Evolutionary conservation across 2,113 vertebrate species (phyloP), one percentile per base, ranked within the genome.

Genomic region (Pseudorhombus dupliciocellatus): DNA sequence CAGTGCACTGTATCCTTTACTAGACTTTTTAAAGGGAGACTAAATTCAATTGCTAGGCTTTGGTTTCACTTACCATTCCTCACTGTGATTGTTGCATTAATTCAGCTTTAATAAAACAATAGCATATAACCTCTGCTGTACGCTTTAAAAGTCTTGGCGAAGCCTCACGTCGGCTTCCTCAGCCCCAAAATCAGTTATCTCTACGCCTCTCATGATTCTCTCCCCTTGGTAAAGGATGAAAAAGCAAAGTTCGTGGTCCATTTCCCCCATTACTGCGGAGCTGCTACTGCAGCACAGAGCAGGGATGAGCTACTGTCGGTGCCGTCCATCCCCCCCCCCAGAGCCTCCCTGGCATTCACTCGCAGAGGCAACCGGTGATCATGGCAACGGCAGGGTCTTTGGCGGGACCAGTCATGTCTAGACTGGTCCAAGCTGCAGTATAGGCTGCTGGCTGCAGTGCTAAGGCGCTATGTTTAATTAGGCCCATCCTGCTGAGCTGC

Each of bases 391-490:
- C 25, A 46, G 62, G 70, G 82, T 58, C 72, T 80, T 79, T 58
- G 79, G 73, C 58, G 5, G 56, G 78, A 61, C 75, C 70, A 7
- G 60, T 82, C 87, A 59, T 77, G 88, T 89, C 84, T 75, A 80
- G 85, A 85, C 76, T 52, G 48, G 87, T 86, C 83, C 75, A 73
- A 67, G 71, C 80, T 83, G 84, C 72, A 66, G 83, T 28, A 20
- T 18, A 70, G 84, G 77, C 70, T 76, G 70, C 73, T 85, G 79
- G 86, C 78, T 79, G 70, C 78, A 25, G 83, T 69, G 79, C 79
- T 73, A 66, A 83, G 85, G 70, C 59, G 50, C 66, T 78, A 71
- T 84, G 89, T 90, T 93, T 92, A 91, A 93, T 92, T 93, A 92
- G 90, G 82, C 79, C 85, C 74, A 70, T 83, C 89, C 84, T 92